Evolutionary conservation across 2,113 vertebrate species (phyloP), one percentile per base, ranked within the genome.

Genomic region (Chloroceryle aenea): DNA sequence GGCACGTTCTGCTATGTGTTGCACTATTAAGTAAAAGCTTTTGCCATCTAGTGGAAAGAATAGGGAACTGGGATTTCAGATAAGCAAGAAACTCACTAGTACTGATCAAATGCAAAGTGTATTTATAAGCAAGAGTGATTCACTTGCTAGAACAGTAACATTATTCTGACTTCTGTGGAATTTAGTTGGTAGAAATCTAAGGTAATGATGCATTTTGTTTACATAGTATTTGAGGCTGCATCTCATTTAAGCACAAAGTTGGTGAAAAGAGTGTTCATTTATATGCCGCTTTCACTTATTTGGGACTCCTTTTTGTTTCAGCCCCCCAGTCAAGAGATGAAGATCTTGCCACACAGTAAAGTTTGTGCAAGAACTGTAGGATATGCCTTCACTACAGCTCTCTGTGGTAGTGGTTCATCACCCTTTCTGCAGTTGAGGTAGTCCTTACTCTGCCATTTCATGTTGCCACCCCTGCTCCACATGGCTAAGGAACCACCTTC

Each of bases 31-130:
- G 80, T 69, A 75, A 91, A 91, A 93, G 48, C 45, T 80, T 94
- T 91, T 97, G 96, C 96, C 96, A 92, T 72, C 97, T 98, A 86
- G 96, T 96, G 96, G 97, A 89, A 92, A 77, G 61, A 88, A 61
- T 27, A 59, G 66, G 85, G 62, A 93, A 67, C 63, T 91, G 85
- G 29, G 82, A 74, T 84, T 95, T 87, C 64, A 50, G 53, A 59
- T 90, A 47, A 43, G 43, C 29, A n/a, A 40, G 53, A 68, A 75
- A 88, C 4, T 10, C 14, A 22, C 14, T 92, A 38, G 18, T 7
- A 22, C 25, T 61, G 58, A 3, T 59, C n/a, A 5, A 29, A 18
- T 13, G 21, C 19, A 50, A 79, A 43, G 15, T 38, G 10, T 53
- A 25, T 85, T 71, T 95, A 22, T 59, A 22, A 38, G 48, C 16